Percentiles rank a stretch among this genome's conserved stretches.
Evolutionary conservation across 2,888 invertebrate genomes (phyloP).

Genomic region (Fragum whitleyi): DNA sequence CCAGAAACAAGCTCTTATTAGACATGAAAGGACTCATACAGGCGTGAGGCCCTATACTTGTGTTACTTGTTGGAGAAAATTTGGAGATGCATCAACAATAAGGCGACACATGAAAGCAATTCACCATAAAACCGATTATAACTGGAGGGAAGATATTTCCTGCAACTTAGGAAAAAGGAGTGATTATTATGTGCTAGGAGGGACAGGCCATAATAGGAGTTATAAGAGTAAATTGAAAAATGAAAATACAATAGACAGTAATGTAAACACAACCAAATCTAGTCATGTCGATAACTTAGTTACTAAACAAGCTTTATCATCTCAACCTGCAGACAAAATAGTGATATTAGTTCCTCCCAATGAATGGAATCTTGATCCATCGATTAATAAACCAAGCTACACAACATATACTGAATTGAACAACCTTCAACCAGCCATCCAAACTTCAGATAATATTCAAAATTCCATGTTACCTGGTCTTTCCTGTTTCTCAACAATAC

Average conservation of each 20-base stretch:
- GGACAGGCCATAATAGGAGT: slow-evolving; percentile 48
- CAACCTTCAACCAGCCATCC: not conserved
- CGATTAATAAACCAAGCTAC: not conserved
- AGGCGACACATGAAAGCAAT: slow-evolving; percentile 78
- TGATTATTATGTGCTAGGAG: slow-evolving; percentile 59
- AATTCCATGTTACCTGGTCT: not conserved
- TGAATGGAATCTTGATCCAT: not conserved
- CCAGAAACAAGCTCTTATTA: slow-evolving; percentile 85
- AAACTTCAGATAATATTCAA: not conserved
- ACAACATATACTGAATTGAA: slow-evolving; percentile 12
- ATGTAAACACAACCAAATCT: not conserved
- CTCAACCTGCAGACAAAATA: not conserved
- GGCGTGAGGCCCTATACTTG: slow-evolving; percentile 85
- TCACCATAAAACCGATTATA: slow-evolving; percentile 73
- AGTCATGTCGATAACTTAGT: not conserved
- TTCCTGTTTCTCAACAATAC: not conserved
- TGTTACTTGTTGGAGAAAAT: slow-evolving; percentile 83
- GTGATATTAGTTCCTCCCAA: not conserved
- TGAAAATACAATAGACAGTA: not conserved
- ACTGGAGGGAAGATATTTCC: slow-evolving; percentile 73
- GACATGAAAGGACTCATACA: slow-evolving; percentile 85
- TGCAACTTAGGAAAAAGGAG: slow-evolving; percentile 43
- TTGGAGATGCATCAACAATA: slow-evolving; percentile 79
- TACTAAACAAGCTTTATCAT: not conserved
- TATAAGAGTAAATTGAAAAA: slow-evolving; percentile 35